These are phyloP conservation scores for Microcebus jonahi DNA, from an alignment of 2,113 vertebrate species.

Conservation along the genomic window DNA sequence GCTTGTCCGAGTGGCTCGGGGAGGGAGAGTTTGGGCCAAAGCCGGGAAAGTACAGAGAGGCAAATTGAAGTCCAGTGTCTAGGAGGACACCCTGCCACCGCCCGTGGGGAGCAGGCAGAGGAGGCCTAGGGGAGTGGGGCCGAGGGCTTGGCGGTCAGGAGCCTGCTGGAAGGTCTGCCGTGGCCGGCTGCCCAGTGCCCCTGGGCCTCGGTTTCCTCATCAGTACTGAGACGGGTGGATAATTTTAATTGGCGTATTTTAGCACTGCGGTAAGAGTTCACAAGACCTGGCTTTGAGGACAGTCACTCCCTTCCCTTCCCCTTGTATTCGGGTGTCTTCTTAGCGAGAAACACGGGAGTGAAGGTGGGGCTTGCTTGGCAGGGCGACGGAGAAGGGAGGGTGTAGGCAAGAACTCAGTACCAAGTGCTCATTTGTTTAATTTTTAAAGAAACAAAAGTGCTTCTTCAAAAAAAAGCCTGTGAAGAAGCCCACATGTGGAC, in stretches of 20 bases:
- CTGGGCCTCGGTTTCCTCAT: not conserved
- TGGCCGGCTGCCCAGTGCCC: not conserved
- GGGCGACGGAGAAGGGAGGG: not conserved
- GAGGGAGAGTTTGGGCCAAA: no score
- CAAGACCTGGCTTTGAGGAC: not conserved
- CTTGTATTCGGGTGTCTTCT: not conserved
- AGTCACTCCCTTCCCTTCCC: rapidly evolving
- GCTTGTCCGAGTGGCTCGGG: no score
- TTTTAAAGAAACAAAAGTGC: not conserved
- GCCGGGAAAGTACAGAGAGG: no score
- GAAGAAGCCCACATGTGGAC: not conserved
- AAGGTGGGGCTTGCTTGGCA: rapidly evolving
- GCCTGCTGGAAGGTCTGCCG: not conserved
- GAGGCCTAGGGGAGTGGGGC: not conserved
- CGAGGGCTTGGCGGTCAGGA: not conserved
- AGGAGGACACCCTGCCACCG: no score
- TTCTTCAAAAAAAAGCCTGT: not conserved
- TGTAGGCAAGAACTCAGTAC: not conserved
- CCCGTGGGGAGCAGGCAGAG: no score
- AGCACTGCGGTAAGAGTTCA: no score
- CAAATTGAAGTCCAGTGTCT: no score
- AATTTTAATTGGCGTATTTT: rapidly evolving
- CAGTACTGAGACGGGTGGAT: not conserved
- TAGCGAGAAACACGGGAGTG: rapidly evolving
- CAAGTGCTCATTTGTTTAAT: not conserved